Conservation (phyloP, 1,140 invertebrate genomes). For the Listronotus oregonensis region DNA sequence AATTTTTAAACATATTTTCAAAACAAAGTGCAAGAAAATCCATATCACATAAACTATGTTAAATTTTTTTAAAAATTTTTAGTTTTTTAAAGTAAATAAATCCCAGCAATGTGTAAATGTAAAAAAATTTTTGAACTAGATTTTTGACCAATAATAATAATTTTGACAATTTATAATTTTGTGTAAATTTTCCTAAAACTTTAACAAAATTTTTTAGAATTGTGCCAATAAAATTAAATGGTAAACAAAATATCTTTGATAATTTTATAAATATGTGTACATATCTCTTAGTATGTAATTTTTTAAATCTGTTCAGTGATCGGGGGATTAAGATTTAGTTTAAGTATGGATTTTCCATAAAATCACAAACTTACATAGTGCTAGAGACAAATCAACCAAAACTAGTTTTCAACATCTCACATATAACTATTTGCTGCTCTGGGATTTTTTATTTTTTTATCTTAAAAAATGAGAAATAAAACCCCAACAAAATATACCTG, state of each 20-base stretch:
- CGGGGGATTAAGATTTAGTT: slow-evolving; percentile 31
- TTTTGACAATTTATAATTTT: slow-evolving; percentile 45
- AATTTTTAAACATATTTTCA: background rate
- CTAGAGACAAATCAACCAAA: no score
- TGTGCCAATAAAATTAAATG: slow-evolving; percentile 44
- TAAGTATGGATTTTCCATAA: background rate
- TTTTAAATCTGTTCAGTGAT: slow-evolving; percentile 37
- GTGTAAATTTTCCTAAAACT: slow-evolving; percentile 31
- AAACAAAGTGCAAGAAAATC: slow-evolving; percentile 11
- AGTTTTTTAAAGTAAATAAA: slow-evolving; percentile 1
- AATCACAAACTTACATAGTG: slow-evolving; percentile 9
- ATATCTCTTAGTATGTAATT: slow-evolving; percentile 44
- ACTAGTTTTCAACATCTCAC: no score
- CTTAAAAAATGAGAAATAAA: no score
- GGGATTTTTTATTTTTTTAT: no score
- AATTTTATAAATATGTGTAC: slow-evolving; percentile 47
- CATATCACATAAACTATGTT: slow-evolving; percentile 11
- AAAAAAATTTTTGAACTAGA: slow-evolving; percentile 21
- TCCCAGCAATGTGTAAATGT: slow-evolving; percentile 5
- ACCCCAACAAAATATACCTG: no score
- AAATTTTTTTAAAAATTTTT: slow-evolving; percentile 3
- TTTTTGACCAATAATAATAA: slow-evolving; percentile 48
- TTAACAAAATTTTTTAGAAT: slow-evolving; percentile 39
- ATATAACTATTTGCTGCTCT: no score
- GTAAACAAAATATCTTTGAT: slow-evolving; percentile 49